Evolutionary conservation across 2,113 vertebrate genomes (phyloP), one percentile per base, ranked within the genome.

Genomic region (Aspiorhynchus laticeps): DNA sequence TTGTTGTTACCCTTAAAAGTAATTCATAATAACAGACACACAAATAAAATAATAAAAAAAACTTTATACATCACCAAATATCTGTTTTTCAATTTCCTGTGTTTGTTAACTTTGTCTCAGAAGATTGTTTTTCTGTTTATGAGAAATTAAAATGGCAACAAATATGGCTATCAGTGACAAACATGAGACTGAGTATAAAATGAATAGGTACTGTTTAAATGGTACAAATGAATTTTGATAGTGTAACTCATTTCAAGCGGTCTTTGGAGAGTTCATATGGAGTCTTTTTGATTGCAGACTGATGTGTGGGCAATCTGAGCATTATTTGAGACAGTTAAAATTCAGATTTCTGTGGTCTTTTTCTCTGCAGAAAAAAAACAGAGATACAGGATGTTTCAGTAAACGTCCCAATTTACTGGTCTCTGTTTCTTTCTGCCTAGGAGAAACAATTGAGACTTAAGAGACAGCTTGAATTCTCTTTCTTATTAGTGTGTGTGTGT

Each of bases 401-500:
- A 24, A 73, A 38, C 11, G 19, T 6, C 69, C 19, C 69, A n/a
- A 41, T 41, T 38, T 61, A n/a, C 56, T n/a, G 69, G 36, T 41
- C 10, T n/a, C 4, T 21, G 2, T 2, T n/a, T 74, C 1, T n/a
- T 12, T 67, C 69, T 26, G 38, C 24, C 21, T 31, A 63, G 10
- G 59, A 24, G 38, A 46, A 43, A 82, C 51, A 80, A n/a, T 31
- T 38, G 9, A 56, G 15, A 33, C 28, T 33, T 53, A 7, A 78
- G 28, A 56, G 8, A 33, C 26, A 71, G 33, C 36, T 79, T 53
- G 43, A 9, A 11, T 48, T 83, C 79, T 80, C 77, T 84, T 46
- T 84, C 61, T 85, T 82, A 87, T 78, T 80, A 46, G 46, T 56
- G n/a, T 67, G 82, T 80, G n/a, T n/a, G n/a, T n/a, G n/a, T n/a